Conservation (phyloP, 2,797 vertebrate genomes). For the Neopelma chrysocephalum region DNA sequence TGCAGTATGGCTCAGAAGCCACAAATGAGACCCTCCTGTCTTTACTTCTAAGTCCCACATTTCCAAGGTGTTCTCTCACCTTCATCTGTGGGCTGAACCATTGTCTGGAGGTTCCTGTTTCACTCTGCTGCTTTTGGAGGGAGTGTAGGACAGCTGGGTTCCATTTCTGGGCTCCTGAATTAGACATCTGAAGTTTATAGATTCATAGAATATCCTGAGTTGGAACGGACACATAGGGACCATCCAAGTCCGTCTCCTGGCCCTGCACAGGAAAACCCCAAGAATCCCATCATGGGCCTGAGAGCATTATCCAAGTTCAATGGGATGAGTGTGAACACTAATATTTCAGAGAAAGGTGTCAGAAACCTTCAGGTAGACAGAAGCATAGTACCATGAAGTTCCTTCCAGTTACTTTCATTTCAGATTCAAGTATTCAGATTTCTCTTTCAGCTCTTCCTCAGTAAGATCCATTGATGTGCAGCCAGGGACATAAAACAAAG, state of each 20-base stretch:
- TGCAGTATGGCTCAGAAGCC: not conserved
- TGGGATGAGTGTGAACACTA: not conserved
- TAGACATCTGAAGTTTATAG: not conserved
- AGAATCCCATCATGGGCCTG: not conserved
- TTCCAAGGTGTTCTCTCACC: not conserved
- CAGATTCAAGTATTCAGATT: not conserved
- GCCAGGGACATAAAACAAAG: not conserved
- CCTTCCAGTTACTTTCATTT: not conserved
- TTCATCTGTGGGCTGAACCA: not conserved
- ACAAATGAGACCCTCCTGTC: not conserved
- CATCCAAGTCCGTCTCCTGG: not conserved
- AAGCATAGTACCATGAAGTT: not conserved
- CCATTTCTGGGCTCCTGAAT: not conserved
- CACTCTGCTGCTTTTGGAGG: not conserved
- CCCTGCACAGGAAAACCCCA: not conserved
- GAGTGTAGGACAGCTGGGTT: not conserved
- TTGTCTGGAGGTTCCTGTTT: not conserved
- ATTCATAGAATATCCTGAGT: not conserved
- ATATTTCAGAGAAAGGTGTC: not conserved
- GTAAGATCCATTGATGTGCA: not conserved
- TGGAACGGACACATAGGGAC: not conserved
- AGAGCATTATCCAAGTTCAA: not conserved
- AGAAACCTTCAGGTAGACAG: not conserved
- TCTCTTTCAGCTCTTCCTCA: not conserved
- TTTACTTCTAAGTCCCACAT: not conserved